Evolutionary conservation across 2,797 vertebrate species (phyloP).

Genomic region (Diglossa cyanea): DNA sequence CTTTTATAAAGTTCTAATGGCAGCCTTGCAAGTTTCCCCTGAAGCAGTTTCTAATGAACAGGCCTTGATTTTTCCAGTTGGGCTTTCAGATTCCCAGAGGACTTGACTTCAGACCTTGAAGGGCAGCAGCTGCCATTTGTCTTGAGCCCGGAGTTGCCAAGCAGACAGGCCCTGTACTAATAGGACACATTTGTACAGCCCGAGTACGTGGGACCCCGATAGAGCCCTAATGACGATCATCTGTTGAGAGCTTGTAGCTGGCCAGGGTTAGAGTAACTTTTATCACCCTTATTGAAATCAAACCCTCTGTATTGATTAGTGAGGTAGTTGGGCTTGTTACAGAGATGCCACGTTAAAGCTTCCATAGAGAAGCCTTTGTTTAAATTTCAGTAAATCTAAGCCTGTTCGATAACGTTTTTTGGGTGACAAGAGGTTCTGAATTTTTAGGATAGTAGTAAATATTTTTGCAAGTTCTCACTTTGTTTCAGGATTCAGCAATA

Average conservation of each 20-base stretch:
- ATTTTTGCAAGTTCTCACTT: not conserved
- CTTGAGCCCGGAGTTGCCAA: constrained; percentile 76
- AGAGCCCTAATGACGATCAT: constrained; percentile 78
- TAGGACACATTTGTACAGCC: constrained; percentile 79
- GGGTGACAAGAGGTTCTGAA: not conserved
- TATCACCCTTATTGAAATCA: constrained; percentile 72
- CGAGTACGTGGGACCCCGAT: constrained; percentile 36
- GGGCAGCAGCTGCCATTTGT: constrained; percentile 82
- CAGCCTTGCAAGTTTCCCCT: constrained; percentile 74
- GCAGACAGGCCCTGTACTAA: constrained; percentile 76
- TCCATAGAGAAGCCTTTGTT: not conserved
- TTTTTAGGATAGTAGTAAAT: not conserved
- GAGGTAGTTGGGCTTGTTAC: constrained; percentile 21
- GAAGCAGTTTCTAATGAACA: constrained; percentile 79
- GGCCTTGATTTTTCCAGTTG: constrained; percentile 74
- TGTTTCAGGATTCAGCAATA: not conserved
- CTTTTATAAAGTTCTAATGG: constrained; percentile 75
- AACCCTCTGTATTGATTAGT: constrained; percentile 58
- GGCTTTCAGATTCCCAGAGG: constrained; percentile 76
- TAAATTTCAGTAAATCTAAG: not conserved
- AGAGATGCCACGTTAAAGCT: not conserved
- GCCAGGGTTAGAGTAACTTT: constrained; percentile 72
- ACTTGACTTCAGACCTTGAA: constrained; percentile 80
- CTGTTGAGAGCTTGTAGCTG: constrained; percentile 76
- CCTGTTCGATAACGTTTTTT: not conserved